Base-by-base conservation (phyloP, 2,888 invertebrate species). In the Candidula unifasciata region DNA sequence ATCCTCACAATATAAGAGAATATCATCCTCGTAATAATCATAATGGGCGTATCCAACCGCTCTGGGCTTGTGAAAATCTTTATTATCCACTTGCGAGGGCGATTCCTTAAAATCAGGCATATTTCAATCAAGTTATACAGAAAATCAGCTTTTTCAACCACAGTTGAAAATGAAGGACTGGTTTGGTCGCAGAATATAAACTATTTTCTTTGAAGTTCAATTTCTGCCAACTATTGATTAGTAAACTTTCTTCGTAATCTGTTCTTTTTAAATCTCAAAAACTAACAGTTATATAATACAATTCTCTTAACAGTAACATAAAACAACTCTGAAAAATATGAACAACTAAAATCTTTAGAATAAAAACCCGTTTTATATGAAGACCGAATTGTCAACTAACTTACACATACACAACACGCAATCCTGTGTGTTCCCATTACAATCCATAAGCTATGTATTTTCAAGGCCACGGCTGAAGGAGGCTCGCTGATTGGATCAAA, bases 21-120 rank as follows among this genome's bases (percentile, higher is more conserved):
- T 18, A 33, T 76, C 76, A 54, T 57, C 8, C 33, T 76, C 57
- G 1, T 30, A 80, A 52, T 80, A 80, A 24, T 21, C 30, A 27
- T 69, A 80, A 27, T 80, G 80, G 27, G 60, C 64, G 3, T 64
- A 27, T 10, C n/a, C 74, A 13, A 64, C 82, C 24, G 82, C 27
- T 13, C 35, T 74, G 18, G 66, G 57, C 10, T 5, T 60, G 57
- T 82, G 74, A 37, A 33, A 64, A 27, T 8, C n/a, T 8, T 30
- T 74, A 33, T 66, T 64, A 33, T 82, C 64, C 30, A 52, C 44
- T 3, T 24, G n/a, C 37, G n/a, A 66, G 3, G 24, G 16, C 3
- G 79, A 64, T 16, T 66, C 64, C 35, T 57, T 69, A 30, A 82
- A 35, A 30, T 74, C 82, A 27, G 35, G 73, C 82, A 82, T 74